Evolutionary conservation across 2,797 vertebrate species (phyloP), one percentile per base, ranked within the genome.

Genomic region (Micropoecilia bifurca): DNA sequence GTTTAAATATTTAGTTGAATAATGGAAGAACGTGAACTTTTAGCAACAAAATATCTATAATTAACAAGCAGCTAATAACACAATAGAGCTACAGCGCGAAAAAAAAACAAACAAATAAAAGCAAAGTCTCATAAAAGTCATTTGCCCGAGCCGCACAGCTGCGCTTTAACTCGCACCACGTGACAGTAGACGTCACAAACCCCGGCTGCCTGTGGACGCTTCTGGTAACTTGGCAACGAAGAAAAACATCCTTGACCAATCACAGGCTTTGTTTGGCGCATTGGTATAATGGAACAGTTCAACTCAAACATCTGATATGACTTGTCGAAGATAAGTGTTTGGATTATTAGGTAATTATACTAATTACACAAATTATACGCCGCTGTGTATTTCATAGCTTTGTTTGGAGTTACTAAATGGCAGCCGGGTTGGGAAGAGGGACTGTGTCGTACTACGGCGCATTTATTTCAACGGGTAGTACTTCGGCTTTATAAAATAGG

Each of bases 401-500:
- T 9, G 2, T 22, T 73, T 74, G 9, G 13, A 28, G n/a, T 6
- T 0, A 2, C 3, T 18, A 73, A 63, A 6, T 2, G 4, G 2
- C 30, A 8, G 1, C 3, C 33, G 0, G 8, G 12, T 1, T 22
- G 45, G 25, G 1, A 7, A 1, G 47, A 18, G 79, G 87, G 83
- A 90, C 92, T 94, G 80, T 88, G 83, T 83, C 28, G 63, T 57
- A 36, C 6, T 7, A 69, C 77, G 85, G 89, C 68, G 83, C 61
- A 85, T 59, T 45, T 1, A 57, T 78, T 72, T 77, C 76, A 71
- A 79, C 22, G 86, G 90, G 94, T 80, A 25, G 94, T 93, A 20
- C 79, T 95, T 85, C 89, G 92, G 93, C 88, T 83, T 18, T 95
- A 95, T 95, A 96, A 95, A 92, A 8, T 20, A 86, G 88, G 92